phyloP scores from a whole-genome alignment of 1,140 invertebrate genomes.

The Lepidotrigona ventralis region DNA sequence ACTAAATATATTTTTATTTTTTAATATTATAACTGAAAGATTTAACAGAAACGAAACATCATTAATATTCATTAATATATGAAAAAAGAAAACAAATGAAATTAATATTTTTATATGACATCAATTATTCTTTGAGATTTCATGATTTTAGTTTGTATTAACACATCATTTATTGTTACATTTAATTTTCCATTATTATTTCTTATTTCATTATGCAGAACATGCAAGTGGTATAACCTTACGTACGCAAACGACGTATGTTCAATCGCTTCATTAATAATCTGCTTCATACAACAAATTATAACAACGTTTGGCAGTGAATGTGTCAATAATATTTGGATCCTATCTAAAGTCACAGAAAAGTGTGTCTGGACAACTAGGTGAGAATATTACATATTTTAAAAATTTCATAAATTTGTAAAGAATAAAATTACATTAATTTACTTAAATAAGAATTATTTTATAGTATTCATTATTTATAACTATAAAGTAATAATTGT shows the following conservation, averaged over 20 bases:
- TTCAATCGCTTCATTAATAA: conserved; percentile 62
- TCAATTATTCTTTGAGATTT: background rate
- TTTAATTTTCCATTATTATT: conserved; percentile 57
- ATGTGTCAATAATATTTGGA: conserved; percentile 12
- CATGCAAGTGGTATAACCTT: conserved; percentile 68
- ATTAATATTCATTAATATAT: background rate
- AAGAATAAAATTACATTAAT: conserved; percentile 17
- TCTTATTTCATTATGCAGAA: conserved; percentile 65
- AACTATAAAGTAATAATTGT: background rate
- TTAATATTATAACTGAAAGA: conserved; percentile 3
- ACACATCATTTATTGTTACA: conserved; percentile 35
- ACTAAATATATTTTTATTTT: conserved; percentile 24
- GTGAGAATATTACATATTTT: conserved; percentile 3
- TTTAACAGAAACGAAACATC: background rate
- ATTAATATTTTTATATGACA: background rate
- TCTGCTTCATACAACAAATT: conserved; percentile 39
- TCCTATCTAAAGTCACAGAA: conserved; percentile 17
- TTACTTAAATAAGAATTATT: background rate
- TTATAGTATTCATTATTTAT: background rate
- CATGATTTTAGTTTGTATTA: conserved; percentile 26
- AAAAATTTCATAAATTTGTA: conserved; percentile 11
- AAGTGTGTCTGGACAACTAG: background rate
- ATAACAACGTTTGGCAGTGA: conserved; percentile 31
- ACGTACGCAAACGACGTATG: conserved; percentile 63
- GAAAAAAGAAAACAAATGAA: background rate